Percentiles rank a stretch among this genome's conserved stretches.
phyloP scores from a whole-genome alignment of 2,113 vertebrate genomes.

The Microtus ochrogaster region DNA sequence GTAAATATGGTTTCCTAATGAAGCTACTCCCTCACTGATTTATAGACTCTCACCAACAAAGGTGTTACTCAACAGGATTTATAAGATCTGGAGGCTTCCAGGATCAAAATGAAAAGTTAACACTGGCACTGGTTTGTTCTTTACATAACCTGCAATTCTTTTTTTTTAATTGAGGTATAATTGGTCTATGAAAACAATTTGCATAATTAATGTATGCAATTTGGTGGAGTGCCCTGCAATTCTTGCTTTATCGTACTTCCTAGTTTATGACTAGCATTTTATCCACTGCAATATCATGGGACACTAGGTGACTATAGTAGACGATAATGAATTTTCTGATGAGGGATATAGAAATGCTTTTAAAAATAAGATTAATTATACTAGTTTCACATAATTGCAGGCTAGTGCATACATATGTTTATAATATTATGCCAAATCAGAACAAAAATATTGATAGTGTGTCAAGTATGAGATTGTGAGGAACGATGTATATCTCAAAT shows the following conservation, averaged over 20 bases:
- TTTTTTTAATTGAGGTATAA: conserved; percentile 4
- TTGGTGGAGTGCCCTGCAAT: background rate
- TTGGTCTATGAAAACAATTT: background rate
- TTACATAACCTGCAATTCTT: background rate
- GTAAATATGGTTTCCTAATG: background rate
- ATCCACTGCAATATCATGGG: background rate
- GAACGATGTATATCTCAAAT: background rate
- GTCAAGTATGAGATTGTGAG: background rate
- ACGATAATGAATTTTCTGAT: background rate
- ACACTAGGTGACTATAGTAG: background rate
- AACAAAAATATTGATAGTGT: conserved; percentile 12
- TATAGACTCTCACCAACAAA: background rate
- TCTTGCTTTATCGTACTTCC: background rate
- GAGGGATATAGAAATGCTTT: background rate
- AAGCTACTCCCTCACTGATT: background rate
- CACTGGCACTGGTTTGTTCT: background rate
- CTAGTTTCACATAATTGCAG: background rate
- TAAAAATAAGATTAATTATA: conserved; percentile 39
- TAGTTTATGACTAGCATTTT: conserved; percentile 2
- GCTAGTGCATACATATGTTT: background rate
- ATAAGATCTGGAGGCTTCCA: conserved; percentile 6
- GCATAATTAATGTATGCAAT: background rate
- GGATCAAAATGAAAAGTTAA: background rate
- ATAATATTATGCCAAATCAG: background rate
- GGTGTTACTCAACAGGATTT: background rate